Conservation (phyloP, 2,888 invertebrate genomes). For the Ditula angustiorana region DNA sequence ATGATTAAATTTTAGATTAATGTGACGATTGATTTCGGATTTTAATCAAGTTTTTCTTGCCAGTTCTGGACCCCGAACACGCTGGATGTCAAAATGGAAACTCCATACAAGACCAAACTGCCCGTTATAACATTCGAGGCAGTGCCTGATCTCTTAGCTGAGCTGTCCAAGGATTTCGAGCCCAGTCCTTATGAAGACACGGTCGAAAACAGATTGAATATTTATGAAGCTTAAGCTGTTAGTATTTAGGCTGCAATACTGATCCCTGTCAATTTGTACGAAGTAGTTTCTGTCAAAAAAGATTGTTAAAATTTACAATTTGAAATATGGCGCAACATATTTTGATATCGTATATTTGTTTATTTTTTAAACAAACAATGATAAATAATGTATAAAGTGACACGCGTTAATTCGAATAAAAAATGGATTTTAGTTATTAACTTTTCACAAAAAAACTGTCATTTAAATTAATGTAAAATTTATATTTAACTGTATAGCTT, state of each 20-base stretch:
- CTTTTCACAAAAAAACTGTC: constrained; percentile 8
- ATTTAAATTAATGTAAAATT: constrained; percentile 3
- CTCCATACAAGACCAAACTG: constrained; percentile 35
- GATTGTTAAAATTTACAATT: too few relatives aligned
- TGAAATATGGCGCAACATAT: too few relatives aligned
- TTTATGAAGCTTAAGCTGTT: constrained; percentile 36
- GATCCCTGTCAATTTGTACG: constrained; percentile 25
- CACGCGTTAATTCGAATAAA: too few relatives aligned
- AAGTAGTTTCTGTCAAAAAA: constrained; percentile 20
- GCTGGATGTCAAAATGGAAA: constrained; percentile 26
- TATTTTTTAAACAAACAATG: too few relatives aligned
- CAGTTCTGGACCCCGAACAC: constrained; percentile 38
- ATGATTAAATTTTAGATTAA: too few relatives aligned
- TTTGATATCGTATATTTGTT: too few relatives aligned
- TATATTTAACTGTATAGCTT: constrained; percentile 34
- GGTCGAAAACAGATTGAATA: constrained; percentile 27
- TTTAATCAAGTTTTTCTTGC: neutral
- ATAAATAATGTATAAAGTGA: too few relatives aligned
- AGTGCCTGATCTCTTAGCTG: constrained; percentile 30
- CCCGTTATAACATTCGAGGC: constrained; percentile 39
- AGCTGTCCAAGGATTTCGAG: constrained; percentile 38
- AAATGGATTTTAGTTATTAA: neutral
- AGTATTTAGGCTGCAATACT: constrained; percentile 34
- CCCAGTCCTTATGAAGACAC: constrained; percentile 37
- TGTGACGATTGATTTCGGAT: too few relatives aligned